Evolutionary conservation across 2,888 invertebrate genomes (phyloP).

Genomic region (Gastracanthus pulcherrimus): DNA sequence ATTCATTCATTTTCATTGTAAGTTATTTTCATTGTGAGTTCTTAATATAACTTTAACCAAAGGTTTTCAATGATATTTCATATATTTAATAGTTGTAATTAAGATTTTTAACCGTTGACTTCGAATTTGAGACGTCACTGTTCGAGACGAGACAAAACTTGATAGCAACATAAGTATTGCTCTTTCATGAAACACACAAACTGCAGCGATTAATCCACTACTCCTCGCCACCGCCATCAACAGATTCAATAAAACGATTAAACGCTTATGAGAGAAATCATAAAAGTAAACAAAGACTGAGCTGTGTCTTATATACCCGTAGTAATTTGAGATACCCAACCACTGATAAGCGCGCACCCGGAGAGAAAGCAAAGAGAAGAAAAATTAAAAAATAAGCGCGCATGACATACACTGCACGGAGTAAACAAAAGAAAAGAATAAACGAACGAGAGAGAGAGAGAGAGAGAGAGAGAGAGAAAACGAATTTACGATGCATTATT

Average conservation of each 20-base stretch:
- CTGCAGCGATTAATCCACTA: conserved; percentile 15
- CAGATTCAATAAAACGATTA: conserved; percentile 45
- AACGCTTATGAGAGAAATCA: conserved; percentile 30
- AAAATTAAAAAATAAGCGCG: background rate
- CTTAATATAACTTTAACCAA: too few relatives aligned
- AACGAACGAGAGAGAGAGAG: background rate
- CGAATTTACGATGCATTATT: conserved; percentile 52
- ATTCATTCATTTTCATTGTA: too few relatives aligned
- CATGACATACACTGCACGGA: background rate
- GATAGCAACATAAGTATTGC: too few relatives aligned
- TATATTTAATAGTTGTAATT: too few relatives aligned
- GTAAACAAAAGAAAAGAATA: background rate
- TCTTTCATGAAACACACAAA: too few relatives aligned
- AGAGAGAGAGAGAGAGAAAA: background rate
- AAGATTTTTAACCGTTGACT: too few relatives aligned
- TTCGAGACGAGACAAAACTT: too few relatives aligned
- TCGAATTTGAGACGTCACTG: too few relatives aligned
- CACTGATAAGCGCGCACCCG: conserved; percentile 15
- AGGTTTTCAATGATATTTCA: too few relatives aligned
- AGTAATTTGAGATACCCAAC: conserved; percentile 17
- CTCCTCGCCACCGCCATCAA: background rate
- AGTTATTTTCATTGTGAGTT: too few relatives aligned
- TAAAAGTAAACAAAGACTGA: conserved; percentile 38
- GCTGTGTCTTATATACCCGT: background rate
- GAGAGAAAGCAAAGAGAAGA: background rate